Conservation (phyloP, 2,797 vertebrate species). For the Sternotherus odoratus region DNA sequence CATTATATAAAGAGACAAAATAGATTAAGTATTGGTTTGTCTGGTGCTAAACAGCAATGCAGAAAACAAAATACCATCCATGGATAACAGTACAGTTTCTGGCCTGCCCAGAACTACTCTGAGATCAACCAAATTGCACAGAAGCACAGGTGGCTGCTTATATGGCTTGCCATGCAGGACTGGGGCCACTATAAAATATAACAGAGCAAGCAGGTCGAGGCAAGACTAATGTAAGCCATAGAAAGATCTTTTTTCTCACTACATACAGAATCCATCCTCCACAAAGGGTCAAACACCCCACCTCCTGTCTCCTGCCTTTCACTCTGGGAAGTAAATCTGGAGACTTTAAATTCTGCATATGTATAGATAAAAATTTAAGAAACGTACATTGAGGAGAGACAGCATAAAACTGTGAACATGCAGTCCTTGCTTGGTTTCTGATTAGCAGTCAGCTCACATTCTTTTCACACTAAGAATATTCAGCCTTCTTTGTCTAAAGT, state of each 20-base stretch:
- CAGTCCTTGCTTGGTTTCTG: conserved; percentile 42
- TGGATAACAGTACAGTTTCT: background rate
- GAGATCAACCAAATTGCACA: background rate
- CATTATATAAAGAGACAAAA: background rate
- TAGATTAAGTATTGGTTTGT: rapidly evolving
- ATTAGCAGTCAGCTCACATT: conserved; percentile 79
- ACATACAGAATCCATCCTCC: background rate
- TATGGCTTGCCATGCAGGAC: background rate
- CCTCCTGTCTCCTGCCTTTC: background rate
- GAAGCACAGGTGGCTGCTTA: rapidly evolving
- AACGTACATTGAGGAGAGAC: background rate
- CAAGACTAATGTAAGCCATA: rapidly evolving
- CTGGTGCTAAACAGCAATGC: rapidly evolving
- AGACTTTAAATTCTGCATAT: background rate
- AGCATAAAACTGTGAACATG: background rate
- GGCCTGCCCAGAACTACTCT: background rate
- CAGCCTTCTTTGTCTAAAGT: conserved; percentile 84
- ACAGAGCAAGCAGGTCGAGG: background rate
- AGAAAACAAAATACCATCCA: background rate
- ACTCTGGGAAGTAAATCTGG: background rate
- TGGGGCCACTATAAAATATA: background rate
- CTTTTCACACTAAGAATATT: conserved; percentile 77
- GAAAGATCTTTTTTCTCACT: background rate
- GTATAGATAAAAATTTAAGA: background rate
- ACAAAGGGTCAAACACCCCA: background rate